These are phyloP conservation scores for Leptodactylus fuscus DNA, from an alignment of 2,113 vertebrate species.

Conservation along the genomic window DNA sequence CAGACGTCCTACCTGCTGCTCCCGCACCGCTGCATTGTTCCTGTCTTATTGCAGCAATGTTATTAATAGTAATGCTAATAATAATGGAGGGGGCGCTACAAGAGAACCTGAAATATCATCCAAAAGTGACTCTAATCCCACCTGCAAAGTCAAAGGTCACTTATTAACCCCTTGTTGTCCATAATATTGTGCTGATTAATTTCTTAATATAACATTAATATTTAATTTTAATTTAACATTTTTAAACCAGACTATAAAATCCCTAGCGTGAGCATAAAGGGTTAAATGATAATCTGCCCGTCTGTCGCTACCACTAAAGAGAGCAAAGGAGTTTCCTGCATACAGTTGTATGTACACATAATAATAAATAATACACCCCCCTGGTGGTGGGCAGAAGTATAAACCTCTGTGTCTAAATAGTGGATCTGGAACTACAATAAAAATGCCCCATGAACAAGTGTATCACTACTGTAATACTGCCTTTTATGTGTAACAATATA, in stretches of 20 bases:
- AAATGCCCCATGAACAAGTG: not conserved
- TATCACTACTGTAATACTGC: slow-evolving; percentile 5
- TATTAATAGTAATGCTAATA: not conserved
- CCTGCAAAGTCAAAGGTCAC: too few species aligned
- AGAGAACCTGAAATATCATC: not conserved
- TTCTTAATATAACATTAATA: not conserved
- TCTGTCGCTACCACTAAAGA: too few species aligned
- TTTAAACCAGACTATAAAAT: not conserved
- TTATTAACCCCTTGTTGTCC: too few species aligned
- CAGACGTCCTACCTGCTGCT: slow-evolving; percentile 64
- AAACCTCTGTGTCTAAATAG: not conserved
- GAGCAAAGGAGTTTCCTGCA: too few species aligned
- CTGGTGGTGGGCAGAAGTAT: not conserved
- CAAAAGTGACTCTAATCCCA: too few species aligned
- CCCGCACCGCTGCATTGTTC: slow-evolving; percentile 69
- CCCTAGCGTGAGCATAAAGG: not conserved
- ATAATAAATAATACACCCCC: not conserved
- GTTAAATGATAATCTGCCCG: not conserved
- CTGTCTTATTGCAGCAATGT: not conserved
- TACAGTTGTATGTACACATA: too few species aligned
- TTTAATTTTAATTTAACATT: too few species aligned
- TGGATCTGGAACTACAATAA: slow-evolving; percentile 10
- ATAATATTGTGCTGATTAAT: not conserved
- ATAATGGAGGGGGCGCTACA: not conserved
- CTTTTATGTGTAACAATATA: not conserved